Conservation (phyloP, 2,888 invertebrate species). For the Diaprepes abbreviatus region DNA sequence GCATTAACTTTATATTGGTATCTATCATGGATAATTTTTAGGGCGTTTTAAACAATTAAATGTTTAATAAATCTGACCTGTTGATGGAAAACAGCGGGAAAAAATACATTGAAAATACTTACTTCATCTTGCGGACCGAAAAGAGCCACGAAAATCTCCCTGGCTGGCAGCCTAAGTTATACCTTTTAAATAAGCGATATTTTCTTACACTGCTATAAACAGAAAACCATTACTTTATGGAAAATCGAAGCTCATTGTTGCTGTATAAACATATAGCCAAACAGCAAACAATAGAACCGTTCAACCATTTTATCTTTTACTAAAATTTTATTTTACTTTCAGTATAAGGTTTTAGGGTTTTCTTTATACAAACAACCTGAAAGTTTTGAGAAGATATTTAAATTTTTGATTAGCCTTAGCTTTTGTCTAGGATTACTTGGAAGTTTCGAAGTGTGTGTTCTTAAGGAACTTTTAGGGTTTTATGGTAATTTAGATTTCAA, state of each 20-base stretch:
- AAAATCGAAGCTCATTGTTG: neutral
- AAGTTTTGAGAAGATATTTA: constrained; percentile 12
- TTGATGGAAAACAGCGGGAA: too few relatives aligned
- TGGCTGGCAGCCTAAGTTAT: too few relatives aligned
- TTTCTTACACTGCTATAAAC: too few relatives aligned
- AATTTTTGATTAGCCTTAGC: constrained; percentile 12
- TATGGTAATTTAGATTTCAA: neutral
- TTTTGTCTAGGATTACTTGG: neutral
- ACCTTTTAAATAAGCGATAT: too few relatives aligned
- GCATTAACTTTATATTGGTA: too few relatives aligned
- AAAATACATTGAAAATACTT: too few relatives aligned
- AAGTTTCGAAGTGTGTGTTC: neutral
- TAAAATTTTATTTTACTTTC: neutral
- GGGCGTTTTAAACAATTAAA: too few relatives aligned
- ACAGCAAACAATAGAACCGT: neutral
- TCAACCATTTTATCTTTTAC: neutral
- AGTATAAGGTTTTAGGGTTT: constrained; percentile 1
- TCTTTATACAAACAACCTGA: constrained; percentile 5
- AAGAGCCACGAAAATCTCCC: too few relatives aligned
- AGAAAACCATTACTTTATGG: neutral
- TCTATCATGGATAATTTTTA: too few relatives aligned
- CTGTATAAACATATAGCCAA: too few relatives aligned
- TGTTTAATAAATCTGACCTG: too few relatives aligned
- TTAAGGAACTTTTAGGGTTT: neutral
- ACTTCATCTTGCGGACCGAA: too few relatives aligned